Conservation (phyloP, 2,797 vertebrate genomes). For the Muscicapa comitata region DNA sequence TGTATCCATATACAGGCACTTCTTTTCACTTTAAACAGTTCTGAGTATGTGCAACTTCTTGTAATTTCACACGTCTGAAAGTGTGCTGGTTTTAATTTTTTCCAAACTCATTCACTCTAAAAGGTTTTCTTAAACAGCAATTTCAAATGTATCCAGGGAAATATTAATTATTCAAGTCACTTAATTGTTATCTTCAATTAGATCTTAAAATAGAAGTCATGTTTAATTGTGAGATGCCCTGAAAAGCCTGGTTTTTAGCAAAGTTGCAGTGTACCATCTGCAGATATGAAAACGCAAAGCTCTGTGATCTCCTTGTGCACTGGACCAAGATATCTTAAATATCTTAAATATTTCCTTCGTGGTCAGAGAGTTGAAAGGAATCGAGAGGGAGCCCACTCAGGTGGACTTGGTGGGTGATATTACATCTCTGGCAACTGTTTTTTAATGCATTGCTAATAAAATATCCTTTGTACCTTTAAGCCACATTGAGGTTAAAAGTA, state of each 20-base stretch:
- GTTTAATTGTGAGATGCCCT: not conserved
- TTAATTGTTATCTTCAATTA: not conserved
- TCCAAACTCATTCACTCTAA: not conserved
- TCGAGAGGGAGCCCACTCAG: too few species aligned
- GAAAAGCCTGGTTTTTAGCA: not conserved
- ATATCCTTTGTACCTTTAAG: not conserved
- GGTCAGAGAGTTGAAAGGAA: too few species aligned
- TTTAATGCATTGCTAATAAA: not conserved
- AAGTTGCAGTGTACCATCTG: not conserved
- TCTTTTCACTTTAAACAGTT: not conserved
- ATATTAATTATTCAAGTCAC: not conserved
- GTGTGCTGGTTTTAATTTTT: not conserved
- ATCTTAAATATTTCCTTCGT: not conserved
- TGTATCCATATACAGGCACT: not conserved
- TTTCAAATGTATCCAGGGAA: not conserved
- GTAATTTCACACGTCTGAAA: not conserved
- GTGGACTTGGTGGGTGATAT: not conserved
- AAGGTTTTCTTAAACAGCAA: not conserved
- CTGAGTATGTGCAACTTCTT: not conserved
- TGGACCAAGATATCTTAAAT: not conserved
- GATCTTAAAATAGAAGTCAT: not conserved
- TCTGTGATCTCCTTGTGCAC: not conserved
- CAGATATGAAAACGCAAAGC: not conserved
- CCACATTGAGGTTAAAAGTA: not conserved
- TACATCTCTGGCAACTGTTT: not conserved